A percentile compares a stretch with the other conserved stretches of the same genome.
phyloP scores from a whole-genome alignment of 2,888 invertebrate species.

The Meteorus cinctellus region DNA sequence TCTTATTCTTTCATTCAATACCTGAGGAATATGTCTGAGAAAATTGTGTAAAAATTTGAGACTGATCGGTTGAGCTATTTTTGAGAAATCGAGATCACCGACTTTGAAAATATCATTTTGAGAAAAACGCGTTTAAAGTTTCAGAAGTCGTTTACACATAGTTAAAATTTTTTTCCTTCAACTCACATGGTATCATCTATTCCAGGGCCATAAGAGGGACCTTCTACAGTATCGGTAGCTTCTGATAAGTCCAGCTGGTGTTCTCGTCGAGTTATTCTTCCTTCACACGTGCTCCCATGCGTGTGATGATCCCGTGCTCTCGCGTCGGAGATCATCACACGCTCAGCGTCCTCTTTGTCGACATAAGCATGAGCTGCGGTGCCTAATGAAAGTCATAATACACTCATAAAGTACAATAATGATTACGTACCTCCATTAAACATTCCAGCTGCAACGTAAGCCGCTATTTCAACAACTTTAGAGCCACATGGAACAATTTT shows the following conservation, averaged over 20 bases:
- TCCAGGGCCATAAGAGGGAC: slow-evolving; percentile 55
- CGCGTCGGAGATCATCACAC: slow-evolving; percentile 46
- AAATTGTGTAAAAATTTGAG: slow-evolving; percentile 46
- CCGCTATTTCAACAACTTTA: slow-evolving; percentile 48
- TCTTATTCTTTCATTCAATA: slow-evolving; percentile 21
- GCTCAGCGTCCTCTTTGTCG: slow-evolving; percentile 48
- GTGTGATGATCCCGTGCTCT: too few relatives aligned
- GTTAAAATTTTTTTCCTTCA: slow-evolving; percentile 30
- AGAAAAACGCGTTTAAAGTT: slow-evolving; percentile 48
- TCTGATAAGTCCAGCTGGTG: slow-evolving; percentile 37
- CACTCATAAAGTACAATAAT: slow-evolving; percentile 23
- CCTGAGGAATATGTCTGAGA: slow-evolving; percentile 39
- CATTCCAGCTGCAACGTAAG: slow-evolving; percentile 54
- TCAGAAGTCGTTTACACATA: slow-evolving; percentile 32
- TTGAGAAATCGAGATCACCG: slow-evolving; percentile 45
- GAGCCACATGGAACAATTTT: slow-evolving; percentile 43
- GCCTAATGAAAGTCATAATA: too few relatives aligned
- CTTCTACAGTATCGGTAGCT: slow-evolving; percentile 39
- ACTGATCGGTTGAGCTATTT: slow-evolving; percentile 46
- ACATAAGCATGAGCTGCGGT: neutral
- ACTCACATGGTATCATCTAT: slow-evolving; percentile 55
- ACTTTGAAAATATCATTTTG: slow-evolving; percentile 44
- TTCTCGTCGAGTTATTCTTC: slow-evolving; percentile 52
- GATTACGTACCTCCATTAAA: slow-evolving; percentile 57
- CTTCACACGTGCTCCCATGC: slow-evolving; percentile 42